Conservation (phyloP, 2,888 invertebrate species). For the Plemyria rubiginata region DNA sequence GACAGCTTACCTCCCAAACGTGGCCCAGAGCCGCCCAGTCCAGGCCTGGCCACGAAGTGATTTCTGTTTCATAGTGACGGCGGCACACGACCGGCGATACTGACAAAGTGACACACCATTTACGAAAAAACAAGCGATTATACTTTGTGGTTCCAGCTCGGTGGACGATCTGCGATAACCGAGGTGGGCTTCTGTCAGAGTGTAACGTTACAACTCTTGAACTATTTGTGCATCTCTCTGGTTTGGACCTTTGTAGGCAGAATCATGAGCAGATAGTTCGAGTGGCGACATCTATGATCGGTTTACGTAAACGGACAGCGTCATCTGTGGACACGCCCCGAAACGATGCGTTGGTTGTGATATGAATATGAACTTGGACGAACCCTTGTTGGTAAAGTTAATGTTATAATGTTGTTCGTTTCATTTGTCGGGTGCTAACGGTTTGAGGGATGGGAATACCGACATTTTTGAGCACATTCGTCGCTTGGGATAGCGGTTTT, state of each 20-base stretch:
- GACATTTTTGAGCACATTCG: slow-evolving; percentile 58
- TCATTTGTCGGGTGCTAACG: slow-evolving; percentile 62
- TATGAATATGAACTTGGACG: slow-evolving; percentile 59
- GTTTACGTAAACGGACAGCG: slow-evolving; percentile 48
- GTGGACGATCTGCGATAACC: slow-evolving; percentile 48
- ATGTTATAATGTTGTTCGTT: slow-evolving; percentile 47
- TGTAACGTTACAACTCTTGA: slow-evolving; percentile 33
- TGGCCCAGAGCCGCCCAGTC: slow-evolving; percentile 75
- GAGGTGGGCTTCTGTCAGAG: slow-evolving; percentile 46
- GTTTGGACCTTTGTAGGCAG: slow-evolving; percentile 39
- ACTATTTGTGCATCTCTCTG: slow-evolving; percentile 45
- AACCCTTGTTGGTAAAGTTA: slow-evolving; percentile 53
- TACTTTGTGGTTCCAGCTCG: slow-evolving; percentile 50
- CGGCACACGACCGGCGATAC: slow-evolving; percentile 39
- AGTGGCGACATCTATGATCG: slow-evolving; percentile 53
- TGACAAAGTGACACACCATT: slow-evolving; percentile 40
- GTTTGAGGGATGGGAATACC: slow-evolving; percentile 58
- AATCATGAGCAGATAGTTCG: slow-evolving; percentile 45
- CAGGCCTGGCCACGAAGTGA: slow-evolving; percentile 74
- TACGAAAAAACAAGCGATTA: slow-evolving; percentile 28
- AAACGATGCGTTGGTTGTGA: slow-evolving; percentile 72
- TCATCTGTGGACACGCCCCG: slow-evolving; percentile 58
- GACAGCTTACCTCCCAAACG: slow-evolving; percentile 92
- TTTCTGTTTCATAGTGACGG: slow-evolving; percentile 80
- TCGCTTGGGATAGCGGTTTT: slow-evolving; percentile 40